These are phyloP conservation scores for Grantiella picta DNA, from an alignment of 2,113 vertebrate species.

Conservation along the genomic window DNA sequence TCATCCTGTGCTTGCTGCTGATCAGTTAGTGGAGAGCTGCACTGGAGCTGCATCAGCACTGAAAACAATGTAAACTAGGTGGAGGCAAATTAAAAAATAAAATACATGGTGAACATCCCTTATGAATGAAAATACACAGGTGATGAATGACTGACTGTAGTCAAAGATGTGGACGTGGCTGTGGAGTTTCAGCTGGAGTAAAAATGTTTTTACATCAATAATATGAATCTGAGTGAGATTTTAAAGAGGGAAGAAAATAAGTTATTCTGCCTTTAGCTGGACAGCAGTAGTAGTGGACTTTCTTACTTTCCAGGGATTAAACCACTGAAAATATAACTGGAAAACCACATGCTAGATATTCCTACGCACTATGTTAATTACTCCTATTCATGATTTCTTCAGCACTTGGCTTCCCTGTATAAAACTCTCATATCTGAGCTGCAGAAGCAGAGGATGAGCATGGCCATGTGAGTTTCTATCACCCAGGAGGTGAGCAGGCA, in stretches of 20 bases:
- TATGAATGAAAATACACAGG: neutral
- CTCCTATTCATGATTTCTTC: neutral
- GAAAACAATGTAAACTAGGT: neutral
- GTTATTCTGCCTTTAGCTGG: neutral
- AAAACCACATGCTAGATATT: neutral
- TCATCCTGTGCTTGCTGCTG: neutral
- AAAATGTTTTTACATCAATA: neutral
- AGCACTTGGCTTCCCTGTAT: neutral
- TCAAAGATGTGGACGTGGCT: fast-evolving
- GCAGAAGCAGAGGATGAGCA: neutral
- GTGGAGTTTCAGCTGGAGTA: neutral
- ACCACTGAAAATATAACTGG: neutral
- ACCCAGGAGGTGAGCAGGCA: neutral
- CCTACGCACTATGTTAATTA: neutral
- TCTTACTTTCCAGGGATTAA: neutral
- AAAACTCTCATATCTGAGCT: neutral
- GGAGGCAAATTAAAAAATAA: neutral
- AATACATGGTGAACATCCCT: neutral
- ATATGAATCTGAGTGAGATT: neutral
- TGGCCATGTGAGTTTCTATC: no score
- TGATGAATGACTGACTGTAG: neutral
- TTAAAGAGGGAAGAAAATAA: neutral
- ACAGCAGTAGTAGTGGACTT: neutral
- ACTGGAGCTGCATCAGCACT: fast-evolving
- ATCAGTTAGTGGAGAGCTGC: neutral